Evolutionary conservation across 1,140 invertebrate species (phyloP).

Genomic region (Oppia nitens): DNA sequence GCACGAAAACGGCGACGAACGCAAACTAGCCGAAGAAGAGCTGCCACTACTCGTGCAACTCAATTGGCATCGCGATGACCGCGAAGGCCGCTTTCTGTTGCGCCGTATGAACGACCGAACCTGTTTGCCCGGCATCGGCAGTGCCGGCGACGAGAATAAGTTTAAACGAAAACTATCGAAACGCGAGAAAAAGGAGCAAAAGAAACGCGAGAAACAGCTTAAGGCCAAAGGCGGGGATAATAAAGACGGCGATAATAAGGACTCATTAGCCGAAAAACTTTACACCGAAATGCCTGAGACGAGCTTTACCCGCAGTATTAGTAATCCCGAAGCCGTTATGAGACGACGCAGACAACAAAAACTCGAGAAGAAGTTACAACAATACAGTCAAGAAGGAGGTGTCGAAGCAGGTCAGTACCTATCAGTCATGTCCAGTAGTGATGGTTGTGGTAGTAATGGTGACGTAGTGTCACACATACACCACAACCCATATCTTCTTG

Average conservation of each 20-base stretch:
- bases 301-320: constrained; percentile 93
- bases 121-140: constrained; percentile 10
- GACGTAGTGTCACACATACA: too few relatives aligned
- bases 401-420: constrained; percentile 49
- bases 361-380: constrained; percentile 85
- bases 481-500: too few relatives aligned
- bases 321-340: constrained; percentile 99
- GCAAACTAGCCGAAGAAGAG: constrained; percentile 70
- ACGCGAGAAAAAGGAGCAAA: constrained; percentile 92
- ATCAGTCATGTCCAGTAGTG: constrained; percentile 14
- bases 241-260: constrained; percentile 23
- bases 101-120: constrained; percentile 62
- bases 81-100: constrained; percentile 89
- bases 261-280: constrained; percentile 64
- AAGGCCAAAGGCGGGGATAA: constrained; percentile 26
- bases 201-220: constrained; percentile 87
- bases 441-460: too few relatives aligned
- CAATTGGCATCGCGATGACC: constrained; percentile 95
- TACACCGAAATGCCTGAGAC: constrained; percentile 93
- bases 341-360: constrained; percentile 87
- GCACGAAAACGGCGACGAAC: constrained; percentile 86
- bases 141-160: constrained; percentile 25
- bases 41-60: constrained; percentile 92
- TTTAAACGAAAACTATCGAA: constrained; percentile 89
- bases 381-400: constrained; percentile 63